Evolutionary conservation across 1,140 invertebrate species (phyloP), one percentile per base, ranked within the genome.

Genomic region (Brachystomella parvula): DNA sequence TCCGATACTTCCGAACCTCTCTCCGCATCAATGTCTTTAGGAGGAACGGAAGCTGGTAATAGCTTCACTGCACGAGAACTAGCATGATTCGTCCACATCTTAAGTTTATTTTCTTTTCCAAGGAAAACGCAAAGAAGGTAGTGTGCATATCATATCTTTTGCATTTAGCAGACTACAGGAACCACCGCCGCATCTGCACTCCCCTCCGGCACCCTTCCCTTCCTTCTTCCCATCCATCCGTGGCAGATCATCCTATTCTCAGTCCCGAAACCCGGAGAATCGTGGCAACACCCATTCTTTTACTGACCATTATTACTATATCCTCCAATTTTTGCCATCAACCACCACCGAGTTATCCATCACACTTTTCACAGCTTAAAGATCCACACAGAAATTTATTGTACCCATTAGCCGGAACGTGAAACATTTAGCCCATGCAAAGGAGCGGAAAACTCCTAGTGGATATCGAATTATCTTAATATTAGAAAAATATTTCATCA

Each of bases 21-120:
- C 60, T 68, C 68, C 71, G 71, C 68, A 66, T 73, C 58, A 69
- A 70, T 70, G 64, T 70, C 63, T 63, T 68, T 63, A 64, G 9
- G n/a, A 44, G 39, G n/a, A 53, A 58, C 70, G 72, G 72, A 73
- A 73, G 69, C 70, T 35, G 65, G 64, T 73, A 73, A 73, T 73
- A 68, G 72, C 28, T 62, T 65, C 56, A 58, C 44, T 68, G 67
- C 72, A 73, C 72, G 72, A 60, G 53, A 73, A 66, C 68, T 73
- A 71, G 72, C 72, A 71, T 73, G 72, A 66, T 71, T 70, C 63
- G 63, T 67, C 65, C 64, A 67, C 72, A 73, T 71, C 68, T 56
- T 64, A 9, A 19, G 35, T 39, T 6, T 39, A 39, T 39, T 39
- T 39, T 6, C 6, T 39, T n/a, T n/a, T 39, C 35, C 19, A 31